Percentiles rank a stretch among this genome's conserved stretches.
These are phyloP conservation scores for Turritopsis dohrnii DNA, from an alignment of 30 jellyfish, hydroid and myxozoan species.

Conservation along the genomic window DNA sequence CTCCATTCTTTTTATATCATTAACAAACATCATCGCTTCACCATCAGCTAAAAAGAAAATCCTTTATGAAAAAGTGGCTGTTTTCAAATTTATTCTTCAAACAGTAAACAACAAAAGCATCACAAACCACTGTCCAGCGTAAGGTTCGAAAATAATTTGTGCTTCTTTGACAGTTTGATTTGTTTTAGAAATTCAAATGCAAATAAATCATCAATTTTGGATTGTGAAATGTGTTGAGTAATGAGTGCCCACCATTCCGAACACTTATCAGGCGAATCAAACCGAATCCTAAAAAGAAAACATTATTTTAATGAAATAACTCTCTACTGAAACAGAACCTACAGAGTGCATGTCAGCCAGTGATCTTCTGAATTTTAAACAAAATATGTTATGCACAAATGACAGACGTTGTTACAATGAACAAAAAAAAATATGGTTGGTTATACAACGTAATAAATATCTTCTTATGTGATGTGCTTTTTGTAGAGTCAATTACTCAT, in stretches of 20 bases:
- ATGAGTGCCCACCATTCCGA: slow-evolving; percentile 85
- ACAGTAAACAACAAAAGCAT: not conserved
- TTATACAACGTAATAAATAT: too few relatives aligned
- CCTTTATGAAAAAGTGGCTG: not conserved
- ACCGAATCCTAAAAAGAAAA: slow-evolving; percentile 53
- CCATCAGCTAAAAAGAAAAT: slow-evolving; percentile 25
- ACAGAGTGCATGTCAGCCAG: too few relatives aligned
- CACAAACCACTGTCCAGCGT: slow-evolving; percentile 1
- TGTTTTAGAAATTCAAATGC: slow-evolving; percentile 51
- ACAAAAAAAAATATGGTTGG: too few relatives aligned
- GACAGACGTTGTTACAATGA: too few relatives aligned
- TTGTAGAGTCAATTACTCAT: too few relatives aligned
- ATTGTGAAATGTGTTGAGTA: slow-evolving; percentile 47
- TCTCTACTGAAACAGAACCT: too few relatives aligned
- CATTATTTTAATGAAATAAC: too few relatives aligned
- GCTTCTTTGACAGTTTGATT: not conserved
- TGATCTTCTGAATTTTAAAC: too few relatives aligned
- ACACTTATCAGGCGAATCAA: slow-evolving; percentile 83
- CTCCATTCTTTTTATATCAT: slow-evolving; percentile 73
- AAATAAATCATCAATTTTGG: slow-evolving; percentile 50
- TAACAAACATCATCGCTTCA: slow-evolving; percentile 31
- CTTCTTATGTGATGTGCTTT: too few relatives aligned
- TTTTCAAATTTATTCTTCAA: not conserved
- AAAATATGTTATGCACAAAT: too few relatives aligned
- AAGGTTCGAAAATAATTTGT: not conserved